A percentile compares a stretch with the other conserved stretches of the same genome.
Conservation (phyloP, 2,888 invertebrate species). For the Heliconius charithonia region DNA sequence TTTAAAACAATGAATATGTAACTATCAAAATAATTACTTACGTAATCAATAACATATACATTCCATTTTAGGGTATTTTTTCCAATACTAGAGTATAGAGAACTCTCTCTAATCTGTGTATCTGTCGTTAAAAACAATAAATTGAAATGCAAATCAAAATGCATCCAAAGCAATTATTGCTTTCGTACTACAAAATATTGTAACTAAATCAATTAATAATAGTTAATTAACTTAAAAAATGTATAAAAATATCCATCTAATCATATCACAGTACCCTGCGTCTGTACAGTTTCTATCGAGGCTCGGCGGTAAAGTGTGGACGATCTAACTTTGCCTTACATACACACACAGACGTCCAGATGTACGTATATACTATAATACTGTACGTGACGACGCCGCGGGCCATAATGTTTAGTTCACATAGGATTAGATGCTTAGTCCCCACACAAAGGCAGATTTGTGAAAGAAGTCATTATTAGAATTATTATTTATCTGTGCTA, state of each 20-base stretch:
- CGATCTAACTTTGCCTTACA: slow-evolving; percentile 83
- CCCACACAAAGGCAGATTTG: slow-evolving; percentile 46
- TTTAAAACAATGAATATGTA: not conserved
- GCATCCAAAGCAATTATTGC: not conserved
- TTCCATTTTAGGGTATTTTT: not conserved
- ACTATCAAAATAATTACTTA: not conserved
- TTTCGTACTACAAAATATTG: not conserved
- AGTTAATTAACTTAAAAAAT: not conserved
- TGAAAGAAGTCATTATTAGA: slow-evolving; percentile 5
- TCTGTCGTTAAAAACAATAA: not conserved
- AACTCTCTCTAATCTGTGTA: no score
- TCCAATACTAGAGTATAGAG: not conserved
- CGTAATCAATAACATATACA: not conserved
- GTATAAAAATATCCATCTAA: not conserved
- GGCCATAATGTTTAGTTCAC: slow-evolving; percentile 67
- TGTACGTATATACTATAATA: slow-evolving; percentile 43
- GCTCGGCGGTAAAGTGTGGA: slow-evolving; percentile 83
- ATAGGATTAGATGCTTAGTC: slow-evolving; percentile 71
- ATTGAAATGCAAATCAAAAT: not conserved
- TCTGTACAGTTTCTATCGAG: slow-evolving; percentile 77
- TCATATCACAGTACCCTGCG: slow-evolving; percentile 49
- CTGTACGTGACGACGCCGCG: slow-evolving; percentile 61
- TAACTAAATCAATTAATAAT: not conserved
- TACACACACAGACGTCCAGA: slow-evolving; percentile 57
- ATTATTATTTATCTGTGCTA: slow-evolving; percentile 9